Percentiles rank a stretch among this genome's conserved stretches.
Evolutionary conservation across 2,888 invertebrate genomes (phyloP).

Genomic region (Troglohyphantes excavatus): DNA sequence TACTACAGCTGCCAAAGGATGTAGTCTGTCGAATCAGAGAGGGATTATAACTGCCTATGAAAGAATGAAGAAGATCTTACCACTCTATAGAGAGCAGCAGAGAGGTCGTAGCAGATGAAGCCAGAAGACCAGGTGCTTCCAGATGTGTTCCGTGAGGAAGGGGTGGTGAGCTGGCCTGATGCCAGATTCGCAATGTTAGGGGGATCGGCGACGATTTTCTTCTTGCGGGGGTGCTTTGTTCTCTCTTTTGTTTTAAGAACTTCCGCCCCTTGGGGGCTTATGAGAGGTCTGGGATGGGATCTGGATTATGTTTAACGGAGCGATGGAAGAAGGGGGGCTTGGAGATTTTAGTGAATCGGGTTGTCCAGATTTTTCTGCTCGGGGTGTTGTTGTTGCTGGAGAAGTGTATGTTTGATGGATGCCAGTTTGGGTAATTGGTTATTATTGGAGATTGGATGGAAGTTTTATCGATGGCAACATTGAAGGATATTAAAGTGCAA

Average conservation of each 20-base stretch:
- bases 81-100: background rate
- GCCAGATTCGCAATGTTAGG: constrained; percentile 16
- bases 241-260: background rate
- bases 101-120: too few species aligned
- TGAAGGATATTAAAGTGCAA: too few species aligned
- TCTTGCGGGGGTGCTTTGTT: background rate
- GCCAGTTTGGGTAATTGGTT: too few species aligned
- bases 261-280: constrained; percentile 1
- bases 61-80: background rate
- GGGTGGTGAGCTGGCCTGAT: background rate
- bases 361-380: background rate
- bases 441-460: too few species aligned
- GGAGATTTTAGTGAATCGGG: background rate
- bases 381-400: background rate
- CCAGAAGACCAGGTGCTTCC: constrained; percentile 1
- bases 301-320: constrained; percentile 21
- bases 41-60: constrained; percentile 16
- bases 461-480: too few species aligned
- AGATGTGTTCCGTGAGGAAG: background rate
- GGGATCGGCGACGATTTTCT: background rate
- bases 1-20: background rate
- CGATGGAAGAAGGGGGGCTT: background rate
- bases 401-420: too few species aligned
- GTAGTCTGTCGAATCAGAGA: constrained; percentile 32
- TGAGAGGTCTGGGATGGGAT: background rate